phyloP scores from a whole-genome alignment of 92 coral and sea anemone species.

The Epizoanthus rinbou region DNA sequence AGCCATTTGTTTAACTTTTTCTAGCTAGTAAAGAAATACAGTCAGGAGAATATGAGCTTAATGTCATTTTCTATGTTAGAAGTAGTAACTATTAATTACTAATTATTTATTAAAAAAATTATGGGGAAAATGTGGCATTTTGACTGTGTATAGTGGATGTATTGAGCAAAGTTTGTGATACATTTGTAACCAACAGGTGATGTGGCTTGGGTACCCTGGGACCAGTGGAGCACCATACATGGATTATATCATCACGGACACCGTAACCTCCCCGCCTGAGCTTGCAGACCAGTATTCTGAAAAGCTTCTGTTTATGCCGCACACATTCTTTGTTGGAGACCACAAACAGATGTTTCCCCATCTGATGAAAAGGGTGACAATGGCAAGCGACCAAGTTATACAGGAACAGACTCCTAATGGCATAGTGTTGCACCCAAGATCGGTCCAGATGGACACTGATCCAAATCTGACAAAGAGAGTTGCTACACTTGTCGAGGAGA shows the following conservation, averaged over 20 bases:
- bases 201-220: constrained; percentile 99
- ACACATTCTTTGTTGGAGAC: constrained; percentile 98
- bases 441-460: constrained; percentile 39
- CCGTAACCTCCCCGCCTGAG: constrained; percentile 89
- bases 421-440: constrained; percentile 59
- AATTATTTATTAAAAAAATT: no score
- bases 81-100: no score
- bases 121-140: no score
- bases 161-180: not conserved
- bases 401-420: constrained; percentile 74
- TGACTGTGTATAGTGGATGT: not conserved
- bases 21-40: no score
- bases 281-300: constrained; percentile 91
- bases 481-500: constrained; percentile 86
- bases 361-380: constrained; percentile 85
- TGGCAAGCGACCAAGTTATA: constrained; percentile 60
- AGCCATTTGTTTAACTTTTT: no score
- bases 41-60: no score
- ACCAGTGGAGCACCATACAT: constrained; percentile 98
- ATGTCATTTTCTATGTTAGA: no score
- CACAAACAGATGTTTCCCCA: constrained; percentile 99
- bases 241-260: constrained; percentile 98
- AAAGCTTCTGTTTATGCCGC: constrained; percentile 95
- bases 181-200: constrained; percentile 57
- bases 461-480: constrained; percentile 68